Percentiles rank a stretch among this genome's conserved stretches.
Evolutionary conservation across 1,140 invertebrate genomes (phyloP).

Genomic region (Leptinotarsa defecta): DNA sequence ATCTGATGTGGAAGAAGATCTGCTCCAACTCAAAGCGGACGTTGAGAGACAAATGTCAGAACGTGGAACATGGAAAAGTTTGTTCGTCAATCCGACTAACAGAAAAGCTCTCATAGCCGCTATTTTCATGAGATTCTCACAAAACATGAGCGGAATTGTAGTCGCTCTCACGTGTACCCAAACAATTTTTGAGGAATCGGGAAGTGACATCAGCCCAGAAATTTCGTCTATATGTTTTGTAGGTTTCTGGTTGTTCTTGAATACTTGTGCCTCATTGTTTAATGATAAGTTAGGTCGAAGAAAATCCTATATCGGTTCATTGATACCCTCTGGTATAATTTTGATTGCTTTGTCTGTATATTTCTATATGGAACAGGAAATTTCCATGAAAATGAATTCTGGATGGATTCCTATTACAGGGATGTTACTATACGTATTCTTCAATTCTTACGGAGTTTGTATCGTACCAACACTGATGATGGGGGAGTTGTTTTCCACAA

Average conservation of each 20-base stretch:
- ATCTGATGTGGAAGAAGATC: conserved; percentile 41
- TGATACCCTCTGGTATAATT: neutral
- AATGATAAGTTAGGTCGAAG: conserved; percentile 53
- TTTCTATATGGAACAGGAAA: conserved; percentile 40
- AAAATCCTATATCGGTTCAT: too few species aligned
- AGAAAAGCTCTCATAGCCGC: conserved; percentile 35
- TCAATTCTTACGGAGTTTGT: conserved; percentile 40
- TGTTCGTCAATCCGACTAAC: conserved; percentile 36
- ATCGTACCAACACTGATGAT: conserved; percentile 46
- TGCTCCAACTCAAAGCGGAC: conserved; percentile 33
- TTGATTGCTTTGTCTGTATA: conserved; percentile 59
- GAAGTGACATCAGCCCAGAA: conserved; percentile 45
- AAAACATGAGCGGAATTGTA: conserved; percentile 27
- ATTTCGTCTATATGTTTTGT: conserved; percentile 47
- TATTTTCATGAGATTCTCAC: conserved; percentile 35
- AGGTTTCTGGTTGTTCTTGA: conserved; percentile 72
- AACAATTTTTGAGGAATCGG: conserved; percentile 43
- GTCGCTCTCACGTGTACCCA: conserved; percentile 38
- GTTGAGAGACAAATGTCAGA: conserved; percentile 43
- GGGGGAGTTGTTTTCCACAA: conserved; percentile 49
- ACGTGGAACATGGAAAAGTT: conserved; percentile 47
- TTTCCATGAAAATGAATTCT: conserved; percentile 37
- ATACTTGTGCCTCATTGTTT: conserved; percentile 60
- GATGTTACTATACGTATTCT: conserved; percentile 41
- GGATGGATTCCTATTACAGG: conserved; percentile 46